A percentile compares a stretch with the other conserved stretches of the same genome.
These are phyloP conservation scores for Leptopilina myrica DNA, from an alignment of 2,888 invertebrate species.

Conservation along the genomic window DNA sequence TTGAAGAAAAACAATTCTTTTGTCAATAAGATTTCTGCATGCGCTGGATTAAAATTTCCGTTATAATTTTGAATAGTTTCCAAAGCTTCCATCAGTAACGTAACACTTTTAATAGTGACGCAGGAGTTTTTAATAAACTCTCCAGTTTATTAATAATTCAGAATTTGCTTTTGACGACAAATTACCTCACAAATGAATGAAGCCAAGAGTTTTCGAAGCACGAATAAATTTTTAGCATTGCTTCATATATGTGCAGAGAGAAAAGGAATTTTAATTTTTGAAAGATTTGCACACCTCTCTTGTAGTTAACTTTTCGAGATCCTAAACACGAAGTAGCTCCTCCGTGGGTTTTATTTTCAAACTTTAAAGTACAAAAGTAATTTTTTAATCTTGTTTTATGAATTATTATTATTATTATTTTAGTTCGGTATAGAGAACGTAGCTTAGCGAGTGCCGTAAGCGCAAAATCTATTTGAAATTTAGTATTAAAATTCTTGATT, in stretches of 20 bases:
- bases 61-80: neutral
- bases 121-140: slow-evolving; percentile 9
- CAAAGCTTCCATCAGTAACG: neutral
- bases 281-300: slow-evolving; percentile 10
- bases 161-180: slow-evolving; percentile 4
- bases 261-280: neutral
- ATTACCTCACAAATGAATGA: slow-evolving; percentile 28
- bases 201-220: slow-evolving; percentile 30
- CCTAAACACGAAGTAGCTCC: slow-evolving; percentile 14
- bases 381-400: neutral
- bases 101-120: slow-evolving; percentile 5
- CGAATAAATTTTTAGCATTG: neutral
- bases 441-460: neutral
- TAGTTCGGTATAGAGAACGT: neutral
- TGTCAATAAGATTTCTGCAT: neutral
- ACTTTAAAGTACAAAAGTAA: neutral
- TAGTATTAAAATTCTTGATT: slow-evolving; percentile 6
- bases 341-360: neutral
- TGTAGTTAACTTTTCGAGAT: slow-evolving; percentile 22
- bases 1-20: neutral
- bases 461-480: neutral
- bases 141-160: slow-evolving; percentile 34
- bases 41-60: neutral
- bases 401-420: neutral
- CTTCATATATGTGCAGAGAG: neutral